phyloP scores from a whole-genome alignment of 2,113 vertebrate genomes.

The Sinocyclocheilus anshuiensis region DNA sequence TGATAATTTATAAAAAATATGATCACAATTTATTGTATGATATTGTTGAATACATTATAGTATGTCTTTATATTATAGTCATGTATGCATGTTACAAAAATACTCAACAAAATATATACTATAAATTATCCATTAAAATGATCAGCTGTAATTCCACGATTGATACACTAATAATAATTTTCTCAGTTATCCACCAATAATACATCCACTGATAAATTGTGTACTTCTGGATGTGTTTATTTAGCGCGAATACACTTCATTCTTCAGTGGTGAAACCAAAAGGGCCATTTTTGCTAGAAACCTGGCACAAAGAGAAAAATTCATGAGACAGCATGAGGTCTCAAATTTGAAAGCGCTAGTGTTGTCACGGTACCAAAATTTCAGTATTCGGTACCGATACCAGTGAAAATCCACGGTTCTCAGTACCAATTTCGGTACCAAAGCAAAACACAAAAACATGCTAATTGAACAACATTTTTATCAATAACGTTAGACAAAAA shows the following conservation, averaged over 20 bases:
- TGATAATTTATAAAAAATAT: not conserved
- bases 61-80: not conserved
- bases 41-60: not conserved
- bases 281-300: not conserved
- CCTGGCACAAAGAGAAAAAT: not conserved
- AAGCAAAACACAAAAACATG: too few species aligned
- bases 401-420: too few species aligned
- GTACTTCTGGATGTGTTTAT: not conserved
- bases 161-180: not conserved
- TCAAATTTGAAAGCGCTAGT: not conserved
- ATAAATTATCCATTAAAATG: not conserved
- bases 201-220: not conserved
- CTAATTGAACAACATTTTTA: too few species aligned
- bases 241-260: not conserved
- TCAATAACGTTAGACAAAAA: too few species aligned
- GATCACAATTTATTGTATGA: not conserved
- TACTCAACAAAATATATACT: not conserved
- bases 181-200: not conserved
- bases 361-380: too few species aligned
- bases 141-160: not conserved
- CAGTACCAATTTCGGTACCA: too few species aligned
- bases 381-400: too few species aligned
- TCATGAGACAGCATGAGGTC: constrained; percentile 21
- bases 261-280: not conserved
- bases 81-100: not conserved